Conservation (phyloP, 1,140 invertebrate genomes). For the Brevipalpus yothersi region DNA sequence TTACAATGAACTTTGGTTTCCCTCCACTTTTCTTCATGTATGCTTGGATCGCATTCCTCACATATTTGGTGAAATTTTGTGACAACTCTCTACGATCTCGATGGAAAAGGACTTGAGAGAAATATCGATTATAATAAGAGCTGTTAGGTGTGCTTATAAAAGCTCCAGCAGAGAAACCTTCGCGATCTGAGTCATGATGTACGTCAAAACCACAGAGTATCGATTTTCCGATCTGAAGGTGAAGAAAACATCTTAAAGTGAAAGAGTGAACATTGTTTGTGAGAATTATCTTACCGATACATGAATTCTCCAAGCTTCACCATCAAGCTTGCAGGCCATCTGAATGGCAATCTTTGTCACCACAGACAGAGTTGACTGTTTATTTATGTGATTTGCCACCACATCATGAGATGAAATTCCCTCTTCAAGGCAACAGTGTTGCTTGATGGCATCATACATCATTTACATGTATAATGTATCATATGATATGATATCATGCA, state of each 20-base stretch:
- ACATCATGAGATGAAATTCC: constrained; percentile 38
- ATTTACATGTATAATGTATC: constrained; percentile 41
- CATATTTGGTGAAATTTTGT: constrained; percentile 19
- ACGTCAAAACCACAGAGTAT: constrained; percentile 28
- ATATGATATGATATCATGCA: no score
- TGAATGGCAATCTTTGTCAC: constrained; percentile 47
- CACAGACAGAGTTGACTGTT: no score
- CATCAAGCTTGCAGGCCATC: constrained; percentile 32
- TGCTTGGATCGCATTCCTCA: no score
- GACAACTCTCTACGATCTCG: constrained; percentile 20
- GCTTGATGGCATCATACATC: constrained; percentile 41
- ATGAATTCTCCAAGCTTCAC: constrained; percentile 27
- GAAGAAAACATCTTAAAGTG: not conserved
- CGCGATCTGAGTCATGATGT: constrained; percentile 22
- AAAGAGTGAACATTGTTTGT: not conserved
- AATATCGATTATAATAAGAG: constrained; percentile 42
- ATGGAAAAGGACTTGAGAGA: constrained; percentile 23
- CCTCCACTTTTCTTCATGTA: constrained; percentile 17
- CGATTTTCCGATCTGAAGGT: constrained; percentile 14
- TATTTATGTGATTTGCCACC: constrained; percentile 24
- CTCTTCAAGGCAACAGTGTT: constrained; percentile 46
- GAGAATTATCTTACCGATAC: constrained; percentile 19
- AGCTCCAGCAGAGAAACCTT: constrained; percentile 19
- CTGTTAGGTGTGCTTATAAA: constrained; percentile 25
- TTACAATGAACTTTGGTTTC: constrained; percentile 20